phyloP scores from a whole-genome alignment of 2,113 vertebrate species.

The Ciconia stormi region DNA sequence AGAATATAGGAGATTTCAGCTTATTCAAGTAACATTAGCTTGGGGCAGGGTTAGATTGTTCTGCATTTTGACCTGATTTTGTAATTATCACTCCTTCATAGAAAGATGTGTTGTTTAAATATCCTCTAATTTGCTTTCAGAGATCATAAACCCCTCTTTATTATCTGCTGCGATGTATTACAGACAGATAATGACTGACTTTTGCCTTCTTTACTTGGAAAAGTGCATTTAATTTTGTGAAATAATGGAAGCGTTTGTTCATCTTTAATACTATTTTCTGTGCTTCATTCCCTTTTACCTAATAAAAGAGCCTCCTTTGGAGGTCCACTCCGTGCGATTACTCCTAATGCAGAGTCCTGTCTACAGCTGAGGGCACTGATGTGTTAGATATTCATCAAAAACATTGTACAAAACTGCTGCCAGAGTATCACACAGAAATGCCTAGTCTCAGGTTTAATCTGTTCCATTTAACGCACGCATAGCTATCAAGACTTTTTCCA shows the following conservation, averaged over 20 bases:
- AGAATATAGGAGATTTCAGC: neutral
- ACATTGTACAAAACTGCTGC: neutral
- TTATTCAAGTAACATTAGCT: neutral
- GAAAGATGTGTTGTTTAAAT: slow-evolving; percentile 58
- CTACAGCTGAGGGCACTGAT: neutral
- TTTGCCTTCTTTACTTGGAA: slow-evolving; percentile 47
- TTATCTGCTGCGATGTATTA: slow-evolving; percentile 57
- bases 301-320: neutral
- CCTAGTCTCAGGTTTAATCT: neutral
- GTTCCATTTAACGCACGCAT: neutral
- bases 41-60: neutral
- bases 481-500: slow-evolving; percentile 3
- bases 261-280: slow-evolving; percentile 6
- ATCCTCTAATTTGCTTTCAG: slow-evolving; percentile 62
- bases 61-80: slow-evolving; percentile 55
- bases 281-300: slow-evolving; percentile 33
- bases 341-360: neutral
- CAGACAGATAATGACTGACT: slow-evolving; percentile 70
- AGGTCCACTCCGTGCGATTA: neutral
- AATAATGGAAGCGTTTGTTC: slow-evolving; percentile 52
- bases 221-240: slow-evolving; percentile 63
- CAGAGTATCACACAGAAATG: neutral
- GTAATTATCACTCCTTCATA: slow-evolving; percentile 57
- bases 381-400: neutral
- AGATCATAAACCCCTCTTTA: slow-evolving; percentile 69